Evolutionary conservation across 2,113 vertebrate genomes (phyloP).

Genomic region (Ictalurus furcatus): DNA sequence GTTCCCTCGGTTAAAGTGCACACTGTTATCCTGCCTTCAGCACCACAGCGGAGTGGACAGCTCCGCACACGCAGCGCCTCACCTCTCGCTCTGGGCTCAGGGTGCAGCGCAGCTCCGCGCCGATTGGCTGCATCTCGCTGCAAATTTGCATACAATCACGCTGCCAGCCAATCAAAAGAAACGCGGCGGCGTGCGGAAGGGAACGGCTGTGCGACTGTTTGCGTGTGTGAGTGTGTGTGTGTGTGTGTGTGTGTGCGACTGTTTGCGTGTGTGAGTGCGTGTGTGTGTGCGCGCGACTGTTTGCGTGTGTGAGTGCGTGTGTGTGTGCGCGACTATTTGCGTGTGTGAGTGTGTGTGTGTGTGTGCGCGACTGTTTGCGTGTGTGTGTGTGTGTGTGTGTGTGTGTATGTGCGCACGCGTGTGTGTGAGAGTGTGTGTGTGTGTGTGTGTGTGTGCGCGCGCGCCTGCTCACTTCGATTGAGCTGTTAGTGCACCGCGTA

Average conservation of each 20-base stretch:
- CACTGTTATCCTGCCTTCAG: constrained; percentile 65
- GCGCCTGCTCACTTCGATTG: neutral
- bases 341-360: constrained; percentile 13
- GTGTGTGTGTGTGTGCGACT: no score
- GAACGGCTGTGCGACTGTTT: neutral
- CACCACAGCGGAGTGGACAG: constrained; percentile 71
- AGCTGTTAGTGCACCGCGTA: neutral
- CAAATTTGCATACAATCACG: constrained; percentile 71
- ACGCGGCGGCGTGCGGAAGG: constrained; percentile 31
- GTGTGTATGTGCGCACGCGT: neutral
- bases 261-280: no score
- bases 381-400: no score
- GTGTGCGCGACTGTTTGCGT: no score
- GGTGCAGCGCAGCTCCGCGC: constrained; percentile 65
- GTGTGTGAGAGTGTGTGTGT: constrained; percentile 22
- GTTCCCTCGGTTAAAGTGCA: neutral
- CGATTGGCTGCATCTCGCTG: constrained; percentile 63
- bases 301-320: no score
- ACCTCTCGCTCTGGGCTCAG: constrained; percentile 65
- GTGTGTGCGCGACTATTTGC: no score
- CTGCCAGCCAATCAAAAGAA: constrained; percentile 66
- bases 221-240: constrained; percentile 12
- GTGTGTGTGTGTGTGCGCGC: constrained; percentile 40
- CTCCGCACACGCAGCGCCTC: constrained; percentile 64
- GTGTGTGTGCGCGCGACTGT: no score